Conservation (phyloP, 1,140 invertebrate genomes). For the Drosophila littoralis region DNA sequence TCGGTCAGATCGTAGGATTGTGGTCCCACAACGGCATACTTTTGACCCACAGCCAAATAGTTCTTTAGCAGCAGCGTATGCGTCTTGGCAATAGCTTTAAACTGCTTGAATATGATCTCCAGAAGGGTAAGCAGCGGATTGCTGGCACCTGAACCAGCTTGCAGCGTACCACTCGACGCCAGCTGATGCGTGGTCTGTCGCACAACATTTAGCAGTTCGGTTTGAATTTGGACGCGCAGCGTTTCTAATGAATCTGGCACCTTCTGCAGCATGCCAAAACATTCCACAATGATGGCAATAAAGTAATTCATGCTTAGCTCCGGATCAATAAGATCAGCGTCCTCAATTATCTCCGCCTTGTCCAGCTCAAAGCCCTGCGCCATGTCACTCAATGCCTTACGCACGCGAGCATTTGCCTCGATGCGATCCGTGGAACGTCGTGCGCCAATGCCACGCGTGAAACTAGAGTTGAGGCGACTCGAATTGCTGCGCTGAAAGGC, state of each 20-base stretch:
- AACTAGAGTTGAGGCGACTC: slow-evolving; percentile 85
- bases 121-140: slow-evolving; percentile 86
- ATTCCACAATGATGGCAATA: slow-evolving; percentile 93
- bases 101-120: slow-evolving; percentile 90
- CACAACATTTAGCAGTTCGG: slow-evolving; percentile 91
- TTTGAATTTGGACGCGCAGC: slow-evolving; percentile 92
- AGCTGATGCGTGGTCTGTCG: slow-evolving; percentile 91
- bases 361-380: slow-evolving; percentile 78
- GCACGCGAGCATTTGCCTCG: slow-evolving; percentile 83
- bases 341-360: slow-evolving; percentile 86
- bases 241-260: slow-evolving; percentile 93
- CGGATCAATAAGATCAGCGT: slow-evolving; percentile 87
- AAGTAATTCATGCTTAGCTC: slow-evolving; percentile 90
- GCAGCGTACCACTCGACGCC: slow-evolving; percentile 85
- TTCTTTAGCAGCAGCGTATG: slow-evolving; percentile 88
- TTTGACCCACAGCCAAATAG: slow-evolving; percentile 86
- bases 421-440: slow-evolving; percentile 85
- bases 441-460: slow-evolving; percentile 86
- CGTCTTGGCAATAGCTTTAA: slow-evolving; percentile 89
- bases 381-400: slow-evolving; percentile 85
- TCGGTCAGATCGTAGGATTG: slow-evolving; percentile 91
- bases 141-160: slow-evolving; percentile 47
- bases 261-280: slow-evolving; percentile 92
- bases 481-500: slow-evolving; percentile 88
- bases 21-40: slow-evolving; percentile 85